Evolutionary conservation across 2,888 invertebrate genomes (phyloP), one percentile per base, ranked within the genome.

Genomic region (Coenonympha arcania): DNA sequence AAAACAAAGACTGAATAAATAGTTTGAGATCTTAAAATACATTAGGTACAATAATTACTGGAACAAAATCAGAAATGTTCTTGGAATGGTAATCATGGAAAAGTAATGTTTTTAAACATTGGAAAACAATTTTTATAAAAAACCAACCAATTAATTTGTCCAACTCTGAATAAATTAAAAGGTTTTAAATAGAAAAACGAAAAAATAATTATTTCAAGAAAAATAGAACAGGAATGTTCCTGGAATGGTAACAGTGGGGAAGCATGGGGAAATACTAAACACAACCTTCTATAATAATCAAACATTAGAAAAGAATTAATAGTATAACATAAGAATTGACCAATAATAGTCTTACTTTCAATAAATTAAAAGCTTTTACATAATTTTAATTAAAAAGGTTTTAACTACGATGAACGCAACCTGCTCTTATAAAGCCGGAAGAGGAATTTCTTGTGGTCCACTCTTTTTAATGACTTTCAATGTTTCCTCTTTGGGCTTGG

Each of bases 391-490:
- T 18, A 2, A 36, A 42, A 49, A n/a, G 3, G 8, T 19, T 31
- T 31, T 19, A 50, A 43, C 26, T 39, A 30, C 19, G 13, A 40
- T 8, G 6, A 30, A 36, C 45, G 55, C 50, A 57, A 54, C 49
- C 50, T 52, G 48, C 39, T 49, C 50, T 71, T 73, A 77, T 56
- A 70, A 51, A 48, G 71, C 66, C 52, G 76, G 79, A 56, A 78
- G 73, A 37, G 83, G 86, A 15, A 87, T 87, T 60, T 85, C 87
- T 16, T 76, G 67, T 1, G 87, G 87, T 6, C 90, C 90, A 50
- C 79, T 87, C 61, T 87, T 89, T 62, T 85, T 89, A 50, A 90
- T 90, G 2, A 90, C 88, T 73, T 89, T 90, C 19, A 90, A 76
- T 41, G 81, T 88, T 57, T 88, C 87, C 52, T 81, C 79, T 58